Evolutionary conservation across 2,888 invertebrate genomes (phyloP).

Genomic region (Tetragonisca angustula): DNA sequence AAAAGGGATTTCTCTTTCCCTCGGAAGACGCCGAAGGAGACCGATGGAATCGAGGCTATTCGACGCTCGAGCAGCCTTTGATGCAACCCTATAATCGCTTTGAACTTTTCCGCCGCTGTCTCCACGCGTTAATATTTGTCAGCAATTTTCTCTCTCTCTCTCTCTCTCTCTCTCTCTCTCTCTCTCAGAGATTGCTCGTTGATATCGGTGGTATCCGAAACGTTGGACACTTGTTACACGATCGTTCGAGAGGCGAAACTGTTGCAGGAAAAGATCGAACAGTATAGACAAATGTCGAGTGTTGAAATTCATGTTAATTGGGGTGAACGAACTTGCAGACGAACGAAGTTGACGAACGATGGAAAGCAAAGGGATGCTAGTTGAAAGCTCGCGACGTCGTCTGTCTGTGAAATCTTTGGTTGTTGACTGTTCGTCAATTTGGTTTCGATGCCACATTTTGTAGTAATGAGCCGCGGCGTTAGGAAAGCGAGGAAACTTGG

Average conservation of each 20-base stretch:
- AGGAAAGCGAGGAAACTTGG: background rate
- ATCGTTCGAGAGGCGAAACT: constrained; percentile 15
- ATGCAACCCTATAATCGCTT: constrained; percentile 22
- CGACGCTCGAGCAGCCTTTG: constrained; percentile 30
- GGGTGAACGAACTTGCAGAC: background rate
- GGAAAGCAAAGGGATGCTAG: background rate
- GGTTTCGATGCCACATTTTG: background rate
- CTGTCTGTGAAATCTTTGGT: background rate
- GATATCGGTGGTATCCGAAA: background rate
- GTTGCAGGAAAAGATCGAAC: background rate
- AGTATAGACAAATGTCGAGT: background rate
- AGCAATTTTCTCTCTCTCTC: constrained; percentile 21
- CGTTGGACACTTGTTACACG: constrained; percentile 32
- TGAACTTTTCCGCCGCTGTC: constrained; percentile 19
- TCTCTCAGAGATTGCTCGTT: background rate
- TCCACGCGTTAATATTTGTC: constrained; percentile 31
- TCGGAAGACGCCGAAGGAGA: background rate
- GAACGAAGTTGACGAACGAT: background rate
- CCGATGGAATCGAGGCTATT: constrained; percentile 28
- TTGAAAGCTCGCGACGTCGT: background rate
- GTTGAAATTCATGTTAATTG: background rate
- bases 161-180: background rate
- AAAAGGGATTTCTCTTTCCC: constrained; percentile 38
- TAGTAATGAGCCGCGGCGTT: background rate
- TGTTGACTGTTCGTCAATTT: too few species aligned